Evolutionary conservation across 1,140 invertebrate genomes (phyloP), one percentile per base, ranked within the genome.

Genomic region (Aphaenogaster floridana): DNA sequence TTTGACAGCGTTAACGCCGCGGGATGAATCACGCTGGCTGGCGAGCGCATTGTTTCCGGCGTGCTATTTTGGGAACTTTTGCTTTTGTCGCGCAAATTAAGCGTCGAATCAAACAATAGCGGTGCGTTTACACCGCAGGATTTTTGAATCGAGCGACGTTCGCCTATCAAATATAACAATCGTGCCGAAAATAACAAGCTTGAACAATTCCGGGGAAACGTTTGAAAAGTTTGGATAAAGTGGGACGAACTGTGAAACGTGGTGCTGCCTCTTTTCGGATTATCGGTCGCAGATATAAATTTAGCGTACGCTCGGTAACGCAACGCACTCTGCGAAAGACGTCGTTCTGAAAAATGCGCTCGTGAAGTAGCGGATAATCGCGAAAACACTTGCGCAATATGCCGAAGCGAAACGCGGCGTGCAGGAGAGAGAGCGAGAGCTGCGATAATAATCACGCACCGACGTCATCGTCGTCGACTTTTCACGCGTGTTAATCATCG

Each of bases 41-140:
- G 48, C 80, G 69, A 50, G 50, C 21, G 68, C 80, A 61, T 84
- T 76, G 80, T 74, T 74, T 50, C 4, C 21, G 34, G 5, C 28
- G 54, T 36, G 42, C 57, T 74, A 50, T 50, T 76, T 76, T 45
- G 54, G 21, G 21, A 28, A 76, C 66, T 45, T 36, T 45, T 36
- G 68, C 59, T 72, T 61, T 61, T 48, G 68, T 59, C 69, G 80
- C 34, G 21, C 54, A 50, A 76, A 61, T 84, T 76, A 74, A 48
- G 34, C 21, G 39, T 42, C 36, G 79, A 57, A 54, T 71, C 36
- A 8, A 69, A 45, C 79, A 57, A 71, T n/a, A n/a, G 5, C 36
- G 13, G 21, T 5, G 13, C 8, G 45, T 42, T 42, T 54, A 54
- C 50, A 11, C 39, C 34, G n/a, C 17, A 9, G 13, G 52, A 36